Conservation (phyloP, 2,797 vertebrate species). For the Knipowitschia caucasica region DNA sequence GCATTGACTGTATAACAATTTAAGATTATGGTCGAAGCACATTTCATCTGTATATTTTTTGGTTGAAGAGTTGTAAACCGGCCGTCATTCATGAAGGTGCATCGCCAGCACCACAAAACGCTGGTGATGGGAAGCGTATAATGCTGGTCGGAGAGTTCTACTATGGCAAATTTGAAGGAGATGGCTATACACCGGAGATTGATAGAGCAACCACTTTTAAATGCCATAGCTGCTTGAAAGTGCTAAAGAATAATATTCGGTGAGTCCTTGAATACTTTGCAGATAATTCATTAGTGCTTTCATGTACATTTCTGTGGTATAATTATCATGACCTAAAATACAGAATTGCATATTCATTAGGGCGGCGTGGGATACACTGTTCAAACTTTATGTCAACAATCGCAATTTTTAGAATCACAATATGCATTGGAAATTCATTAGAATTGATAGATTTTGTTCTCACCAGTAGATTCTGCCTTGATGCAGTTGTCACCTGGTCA, state of each 20-base stretch:
- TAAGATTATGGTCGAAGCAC: background rate
- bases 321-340: too few species aligned
- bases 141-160: conserved; percentile 98
- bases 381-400: too few species aligned
- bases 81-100: conserved; percentile 65
- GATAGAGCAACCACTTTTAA: conserved; percentile 91
- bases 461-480: too few species aligned
- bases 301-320: too few species aligned
- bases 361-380: too few species aligned
- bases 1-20: background rate
- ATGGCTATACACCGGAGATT: conserved; percentile 70
- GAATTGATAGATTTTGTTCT: too few species aligned
- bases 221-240: conserved; percentile 95
- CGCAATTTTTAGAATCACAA: too few species aligned
- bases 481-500: too few species aligned
- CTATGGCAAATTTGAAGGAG: conserved; percentile 89
- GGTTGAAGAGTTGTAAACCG: conserved; percentile 80
- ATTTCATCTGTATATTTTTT: background rate
- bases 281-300: background rate
- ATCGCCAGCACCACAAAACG: conserved; percentile 37
- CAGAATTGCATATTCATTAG: too few species aligned
- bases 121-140: conserved; percentile 81
- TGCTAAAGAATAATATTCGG: conserved; percentile 98
- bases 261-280: conserved; percentile 48
- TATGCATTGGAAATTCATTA: too few species aligned